phyloP scores from a whole-genome alignment of 1,140 invertebrate genomes.

The Drosophila cardini region DNA sequence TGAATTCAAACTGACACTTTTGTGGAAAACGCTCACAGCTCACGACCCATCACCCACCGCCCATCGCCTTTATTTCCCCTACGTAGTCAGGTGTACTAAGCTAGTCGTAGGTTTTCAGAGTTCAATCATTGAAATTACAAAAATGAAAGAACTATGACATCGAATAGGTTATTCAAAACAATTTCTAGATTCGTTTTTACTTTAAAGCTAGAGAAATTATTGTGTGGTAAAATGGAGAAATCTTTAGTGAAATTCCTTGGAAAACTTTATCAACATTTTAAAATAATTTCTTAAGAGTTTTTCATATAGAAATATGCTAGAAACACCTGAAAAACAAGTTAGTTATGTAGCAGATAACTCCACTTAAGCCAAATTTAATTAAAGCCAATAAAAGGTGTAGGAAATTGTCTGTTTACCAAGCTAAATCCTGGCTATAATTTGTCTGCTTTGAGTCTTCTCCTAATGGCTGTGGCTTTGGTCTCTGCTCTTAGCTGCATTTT shows the following conservation, averaged over 20 bases:
- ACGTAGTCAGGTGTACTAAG: slow-evolving; percentile 1
- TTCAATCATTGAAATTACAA: neutral
- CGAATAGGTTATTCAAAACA: no score
- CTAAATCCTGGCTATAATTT: slow-evolving; percentile 11
- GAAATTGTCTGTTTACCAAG: neutral
- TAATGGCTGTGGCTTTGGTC: slow-evolving; percentile 39
- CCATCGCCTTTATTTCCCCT: neutral
- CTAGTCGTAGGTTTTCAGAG: neutral
- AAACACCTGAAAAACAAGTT: neutral
- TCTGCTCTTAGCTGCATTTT: slow-evolving; percentile 39
- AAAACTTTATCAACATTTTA: neutral
- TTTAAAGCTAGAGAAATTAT: no score
- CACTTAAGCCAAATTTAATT: neutral
- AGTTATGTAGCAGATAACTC: neutral
- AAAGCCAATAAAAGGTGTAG: neutral
- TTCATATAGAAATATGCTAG: no score
- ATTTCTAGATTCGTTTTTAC: no score
- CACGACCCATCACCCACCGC: no score
- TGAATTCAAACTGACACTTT: slow-evolving; percentile 30
- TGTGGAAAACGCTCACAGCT: no score
- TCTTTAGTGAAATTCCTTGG: no score
- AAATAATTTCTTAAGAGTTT: no score
- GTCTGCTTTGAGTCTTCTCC: neutral
- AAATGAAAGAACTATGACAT: slow-evolving; percentile 1
- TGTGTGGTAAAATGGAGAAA: no score